These are phyloP conservation scores for Lamellibrachia satsuma DNA, from an alignment of 2,888 invertebrate species.

Conservation along the genomic window DNA sequence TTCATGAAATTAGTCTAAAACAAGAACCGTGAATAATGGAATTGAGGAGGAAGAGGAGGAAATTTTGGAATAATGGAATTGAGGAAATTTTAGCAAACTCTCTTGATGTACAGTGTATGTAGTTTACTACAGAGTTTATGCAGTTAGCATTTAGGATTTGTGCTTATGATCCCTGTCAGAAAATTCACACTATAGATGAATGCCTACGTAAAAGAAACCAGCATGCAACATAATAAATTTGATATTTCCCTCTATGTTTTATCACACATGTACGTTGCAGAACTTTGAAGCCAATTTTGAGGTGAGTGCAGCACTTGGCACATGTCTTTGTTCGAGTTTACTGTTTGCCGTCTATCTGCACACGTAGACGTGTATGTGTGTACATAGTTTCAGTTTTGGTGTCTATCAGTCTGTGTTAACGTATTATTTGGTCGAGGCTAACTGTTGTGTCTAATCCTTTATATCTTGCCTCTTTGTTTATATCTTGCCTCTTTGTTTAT, in stretches of 20 bases:
- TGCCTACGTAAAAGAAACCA: neutral
- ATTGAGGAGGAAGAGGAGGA: no score
- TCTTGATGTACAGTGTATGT: neutral
- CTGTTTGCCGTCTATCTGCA: neutral
- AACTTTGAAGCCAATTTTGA: slow-evolving; percentile 25
- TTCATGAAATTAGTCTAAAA: no score
- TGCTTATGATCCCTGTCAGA: neutral
- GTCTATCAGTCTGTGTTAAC: neutral
- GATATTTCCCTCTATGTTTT: neutral
- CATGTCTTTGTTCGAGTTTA: neutral
- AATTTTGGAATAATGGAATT: no score
- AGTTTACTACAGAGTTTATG: neutral
- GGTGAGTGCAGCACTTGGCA: slow-evolving; percentile 18
- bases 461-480: neutral
- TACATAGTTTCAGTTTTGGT: neutral
- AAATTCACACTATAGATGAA: neutral
- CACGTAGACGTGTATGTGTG: neutral
- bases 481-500: no score
- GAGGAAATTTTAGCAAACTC: neutral
- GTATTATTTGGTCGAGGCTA: neutral
- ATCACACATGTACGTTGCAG: slow-evolving; percentile 18
- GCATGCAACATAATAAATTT: neutral
- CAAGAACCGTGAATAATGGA: no score
- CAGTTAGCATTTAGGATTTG: neutral
- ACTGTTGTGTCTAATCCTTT: neutral